phyloP scores from a whole-genome alignment of 2,113 vertebrate genomes.

The Pungitius pungitius region DNA sequence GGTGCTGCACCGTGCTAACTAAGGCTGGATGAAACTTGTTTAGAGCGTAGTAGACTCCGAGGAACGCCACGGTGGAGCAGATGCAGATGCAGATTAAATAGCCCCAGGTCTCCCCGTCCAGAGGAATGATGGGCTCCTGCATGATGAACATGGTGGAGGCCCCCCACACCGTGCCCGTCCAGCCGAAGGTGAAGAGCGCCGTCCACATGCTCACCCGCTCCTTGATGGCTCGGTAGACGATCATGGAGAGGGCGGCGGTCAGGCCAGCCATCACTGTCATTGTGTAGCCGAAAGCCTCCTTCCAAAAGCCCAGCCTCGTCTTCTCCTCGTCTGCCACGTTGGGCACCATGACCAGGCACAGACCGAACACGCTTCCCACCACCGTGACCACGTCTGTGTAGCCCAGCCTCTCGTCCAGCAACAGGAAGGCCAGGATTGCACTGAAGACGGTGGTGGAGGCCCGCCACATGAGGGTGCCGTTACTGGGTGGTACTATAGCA shows the following conservation, averaged over 20 bases:
- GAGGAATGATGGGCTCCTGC: slow-evolving; percentile 95
- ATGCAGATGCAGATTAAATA: slow-evolving; percentile 95
- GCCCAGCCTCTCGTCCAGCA: slow-evolving; percentile 93
- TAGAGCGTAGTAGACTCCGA: slow-evolving; percentile 96
- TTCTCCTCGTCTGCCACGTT: slow-evolving; percentile 91
- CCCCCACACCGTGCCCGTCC: slow-evolving; percentile 97
- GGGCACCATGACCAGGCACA: slow-evolving; percentile 96
- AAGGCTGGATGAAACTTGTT: slow-evolving; percentile 96
- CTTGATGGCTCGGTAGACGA: slow-evolving; percentile 95
- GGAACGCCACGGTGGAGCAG: slow-evolving; percentile 95
- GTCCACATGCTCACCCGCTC: slow-evolving; percentile 98
- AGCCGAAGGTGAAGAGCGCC: slow-evolving; percentile 96
- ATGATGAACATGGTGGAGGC: slow-evolving; percentile 96
- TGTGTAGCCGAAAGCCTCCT: slow-evolving; percentile 97
- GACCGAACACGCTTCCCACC: slow-evolving; percentile 89
- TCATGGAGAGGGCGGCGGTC: slow-evolving; percentile 97
- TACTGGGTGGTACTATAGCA: slow-evolving; percentile 95
- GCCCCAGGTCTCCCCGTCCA: slow-evolving; percentile 96
- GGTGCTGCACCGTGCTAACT: slow-evolving; percentile 97
- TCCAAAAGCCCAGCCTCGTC: slow-evolving; percentile 91
- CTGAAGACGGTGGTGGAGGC: slow-evolving; percentile 97
- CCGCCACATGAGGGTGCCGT: slow-evolving; percentile 97
- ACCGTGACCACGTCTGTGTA: slow-evolving; percentile 89
- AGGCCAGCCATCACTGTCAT: slow-evolving; percentile 97
- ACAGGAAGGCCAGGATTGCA: slow-evolving; percentile 92